Conservation (phyloP, 2,888 invertebrate genomes). For the Chymomyza amoena region DNA sequence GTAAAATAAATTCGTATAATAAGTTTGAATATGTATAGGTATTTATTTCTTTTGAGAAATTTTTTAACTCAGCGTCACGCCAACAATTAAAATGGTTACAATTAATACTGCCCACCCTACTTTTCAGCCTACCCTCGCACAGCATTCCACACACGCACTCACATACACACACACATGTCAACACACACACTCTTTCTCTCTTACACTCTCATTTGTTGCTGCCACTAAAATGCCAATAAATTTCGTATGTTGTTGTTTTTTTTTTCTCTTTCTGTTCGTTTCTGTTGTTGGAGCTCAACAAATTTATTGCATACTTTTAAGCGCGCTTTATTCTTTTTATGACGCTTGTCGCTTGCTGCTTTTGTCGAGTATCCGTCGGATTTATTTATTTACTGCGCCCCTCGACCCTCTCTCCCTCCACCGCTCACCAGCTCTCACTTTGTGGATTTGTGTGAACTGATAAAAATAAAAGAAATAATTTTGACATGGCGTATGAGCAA, state of each 20-base stretch:
- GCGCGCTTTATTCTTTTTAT: slow-evolving; percentile 20
- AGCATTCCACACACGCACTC: too few relatives aligned
- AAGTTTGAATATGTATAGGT: too few relatives aligned
- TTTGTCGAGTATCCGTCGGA: slow-evolving; percentile 39
- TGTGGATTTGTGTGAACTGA: slow-evolving; percentile 60
- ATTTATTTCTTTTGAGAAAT: too few relatives aligned
- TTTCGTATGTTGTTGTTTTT: slow-evolving; percentile 12
- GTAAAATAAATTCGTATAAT: too few relatives aligned
- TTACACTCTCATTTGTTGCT: slow-evolving; percentile 24
- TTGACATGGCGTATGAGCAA: slow-evolving; percentile 62
- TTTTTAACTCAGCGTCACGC: too few relatives aligned
- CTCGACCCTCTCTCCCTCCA: slow-evolving; percentile 18
- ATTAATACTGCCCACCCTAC: too few relatives aligned
- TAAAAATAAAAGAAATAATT: slow-evolving; percentile 42
- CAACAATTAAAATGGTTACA: too few relatives aligned
- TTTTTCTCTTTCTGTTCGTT: background rate
- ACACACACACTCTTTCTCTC: background rate
- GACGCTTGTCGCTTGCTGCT: slow-evolving; percentile 8
- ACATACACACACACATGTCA: too few relatives aligned
- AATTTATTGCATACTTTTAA: slow-evolving; percentile 65
- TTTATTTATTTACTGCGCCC: slow-evolving; percentile 62
- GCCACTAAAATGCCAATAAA: slow-evolving; percentile 72
- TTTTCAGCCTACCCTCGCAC: too few relatives aligned
- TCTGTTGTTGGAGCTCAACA: slow-evolving; percentile 37
- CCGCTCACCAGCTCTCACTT: slow-evolving; percentile 1